Percentiles rank a stretch among this genome's conserved stretches.
Conservation (phyloP, 1,140 invertebrate genomes). For the Pogonomyrmex californicus region DNA sequence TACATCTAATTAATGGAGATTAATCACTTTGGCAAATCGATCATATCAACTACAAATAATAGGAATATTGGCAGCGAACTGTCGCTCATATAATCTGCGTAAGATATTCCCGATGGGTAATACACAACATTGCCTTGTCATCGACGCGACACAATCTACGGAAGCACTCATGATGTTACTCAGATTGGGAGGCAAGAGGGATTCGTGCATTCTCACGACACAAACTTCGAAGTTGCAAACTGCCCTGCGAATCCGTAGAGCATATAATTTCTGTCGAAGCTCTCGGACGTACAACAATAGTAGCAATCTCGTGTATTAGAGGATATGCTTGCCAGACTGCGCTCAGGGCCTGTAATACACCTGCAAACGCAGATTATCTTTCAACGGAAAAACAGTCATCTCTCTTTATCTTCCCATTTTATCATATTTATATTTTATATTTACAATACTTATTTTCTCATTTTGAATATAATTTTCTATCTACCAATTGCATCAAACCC, state of each 20-base stretch:
- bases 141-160: conserved; percentile 36
- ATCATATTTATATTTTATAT: background rate
- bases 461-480: background rate
- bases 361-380: conserved; percentile 12
- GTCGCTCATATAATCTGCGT: background rate
- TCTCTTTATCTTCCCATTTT: background rate
- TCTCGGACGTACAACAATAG: conserved; percentile 4
- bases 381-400: background rate
- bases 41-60: conserved; percentile 28
- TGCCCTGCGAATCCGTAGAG: conserved; percentile 21
- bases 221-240: conserved; percentile 69
- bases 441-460: background rate
- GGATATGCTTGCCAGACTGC: background rate
- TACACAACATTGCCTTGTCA: conserved; percentile 21
- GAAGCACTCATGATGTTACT: conserved; percentile 53
- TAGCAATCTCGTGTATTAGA: conserved; percentile 26
- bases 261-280: conserved; percentile 61
- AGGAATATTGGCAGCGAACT: background rate
- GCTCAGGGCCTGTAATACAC: conserved; percentile 4
- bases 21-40: background rate
- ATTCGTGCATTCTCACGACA: conserved; percentile 52
- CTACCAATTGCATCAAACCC: background rate
- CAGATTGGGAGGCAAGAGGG: conserved; percentile 10
- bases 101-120: conserved; percentile 13
- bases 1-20: background rate